Evolutionary conservation across 2,888 invertebrate genomes (phyloP).

Genomic region (Acanthosoma haemorrhoidale): DNA sequence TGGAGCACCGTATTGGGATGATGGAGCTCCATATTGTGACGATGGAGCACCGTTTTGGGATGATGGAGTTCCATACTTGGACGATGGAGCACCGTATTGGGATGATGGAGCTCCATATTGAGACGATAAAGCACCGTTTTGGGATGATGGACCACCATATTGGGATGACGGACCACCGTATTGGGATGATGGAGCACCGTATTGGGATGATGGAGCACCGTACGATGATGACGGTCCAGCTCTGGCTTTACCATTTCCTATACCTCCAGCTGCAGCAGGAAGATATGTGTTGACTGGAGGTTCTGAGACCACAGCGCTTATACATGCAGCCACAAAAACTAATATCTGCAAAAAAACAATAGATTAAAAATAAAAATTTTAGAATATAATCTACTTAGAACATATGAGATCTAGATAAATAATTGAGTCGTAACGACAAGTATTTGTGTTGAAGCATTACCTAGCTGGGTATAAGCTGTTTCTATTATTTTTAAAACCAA

Average conservation of each 20-base stretch:
- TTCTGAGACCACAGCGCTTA: constrained; percentile 33
- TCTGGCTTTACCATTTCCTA: constrained; percentile 4
- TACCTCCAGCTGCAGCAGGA: constrained; percentile 23
- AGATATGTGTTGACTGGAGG: constrained; percentile 38
- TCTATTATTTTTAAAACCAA: no score
- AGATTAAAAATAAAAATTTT: no score
- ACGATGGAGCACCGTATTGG: constrained; percentile 38
- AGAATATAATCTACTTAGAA: no score
- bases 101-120: constrained; percentile 34
- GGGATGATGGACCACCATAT: constrained; percentile 31
- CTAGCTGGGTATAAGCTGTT: no score
- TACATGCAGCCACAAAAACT: constrained; percentile 31
- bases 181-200: constrained; percentile 28
- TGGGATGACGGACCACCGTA: constrained; percentile 30
- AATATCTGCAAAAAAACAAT: constrained; percentile 37
- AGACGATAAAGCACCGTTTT: constrained; percentile 29
- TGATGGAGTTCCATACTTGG: constrained; percentile 34
- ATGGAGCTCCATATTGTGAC: constrained; percentile 35
- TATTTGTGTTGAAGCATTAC: no score
- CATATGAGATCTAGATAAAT: no score
- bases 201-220: constrained; percentile 30
- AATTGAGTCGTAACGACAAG: no score
- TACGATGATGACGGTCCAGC: constrained; percentile 36
- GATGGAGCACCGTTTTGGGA: constrained; percentile 33
- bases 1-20: constrained; percentile 30